These are phyloP conservation scores for Drosophila ironensis DNA, from an alignment of 1,140 invertebrate species.

Conservation along the genomic window DNA sequence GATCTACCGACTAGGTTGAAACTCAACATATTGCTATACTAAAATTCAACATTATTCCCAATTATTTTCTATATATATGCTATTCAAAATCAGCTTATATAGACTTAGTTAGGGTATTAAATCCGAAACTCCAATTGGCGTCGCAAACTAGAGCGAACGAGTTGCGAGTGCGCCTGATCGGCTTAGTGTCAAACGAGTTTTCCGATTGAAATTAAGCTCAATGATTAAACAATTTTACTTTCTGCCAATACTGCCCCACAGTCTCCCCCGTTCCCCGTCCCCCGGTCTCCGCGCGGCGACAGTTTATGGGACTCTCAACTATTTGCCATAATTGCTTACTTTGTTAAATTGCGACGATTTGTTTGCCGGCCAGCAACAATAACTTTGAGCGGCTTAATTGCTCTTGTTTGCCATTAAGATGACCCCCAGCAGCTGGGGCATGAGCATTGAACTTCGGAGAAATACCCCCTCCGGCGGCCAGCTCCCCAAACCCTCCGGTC, in stretches of 20 bases:
- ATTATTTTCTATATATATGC: too few relatives aligned
- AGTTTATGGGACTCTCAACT: constrained; percentile 54
- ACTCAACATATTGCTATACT: too few relatives aligned
- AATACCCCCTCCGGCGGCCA: not conserved
- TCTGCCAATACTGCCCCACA: not conserved
- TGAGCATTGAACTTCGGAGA: constrained; percentile 61
- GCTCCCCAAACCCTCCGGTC: not conserved
- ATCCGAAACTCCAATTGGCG: not conserved
- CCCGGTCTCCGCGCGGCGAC: constrained; percentile 11
- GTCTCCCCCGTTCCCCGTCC: not conserved
- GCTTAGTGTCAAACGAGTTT: constrained; percentile 53
- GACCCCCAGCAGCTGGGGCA: constrained; percentile 31
- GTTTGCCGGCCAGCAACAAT: constrained; percentile 46
- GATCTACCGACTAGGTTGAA: too few relatives aligned
- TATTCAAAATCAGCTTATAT: not conserved
- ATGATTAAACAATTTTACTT: constrained; percentile 74
- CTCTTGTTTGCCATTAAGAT: constrained; percentile 30
- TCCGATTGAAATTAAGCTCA: constrained; percentile 64
- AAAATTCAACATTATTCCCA: too few relatives aligned
- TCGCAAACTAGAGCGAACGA: constrained; percentile 52
- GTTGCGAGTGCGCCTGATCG: constrained; percentile 24
- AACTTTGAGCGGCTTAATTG: constrained; percentile 64
- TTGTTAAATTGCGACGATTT: constrained; percentile 69
- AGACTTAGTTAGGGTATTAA: not conserved
- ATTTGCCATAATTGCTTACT: constrained; percentile 71